Evolutionary conservation across 2,888 invertebrate genomes (phyloP), one percentile per base, ranked within the genome.

Genomic region (Phengaris alcon): DNA sequence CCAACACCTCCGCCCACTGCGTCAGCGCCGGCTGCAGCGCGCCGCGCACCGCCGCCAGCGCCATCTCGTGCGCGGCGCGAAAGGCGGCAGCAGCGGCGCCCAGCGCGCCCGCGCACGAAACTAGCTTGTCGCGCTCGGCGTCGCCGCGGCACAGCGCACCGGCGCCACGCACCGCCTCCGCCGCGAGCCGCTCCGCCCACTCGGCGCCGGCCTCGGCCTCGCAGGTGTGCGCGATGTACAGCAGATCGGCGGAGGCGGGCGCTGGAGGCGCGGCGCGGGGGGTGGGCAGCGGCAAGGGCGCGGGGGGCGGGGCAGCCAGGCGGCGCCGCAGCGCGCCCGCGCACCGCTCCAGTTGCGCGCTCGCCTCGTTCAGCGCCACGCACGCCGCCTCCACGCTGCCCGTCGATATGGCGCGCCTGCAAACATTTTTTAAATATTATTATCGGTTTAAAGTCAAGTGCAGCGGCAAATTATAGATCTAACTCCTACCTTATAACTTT

Each of bases 341-440:
- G 82, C 97, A 96, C 59, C 96, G 96, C 93, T 99, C 99, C 77
- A 99, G 93, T 78, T 97, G 95, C 0, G 97, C 95, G 81, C 97
- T 96, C 6, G 97, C 97, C 88, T 98, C 98, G 93, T 99, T 99
- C 51, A 99, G 96, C 81, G 98, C 97, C 3, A 98, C 99, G 93
- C 99, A 99, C 70, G 98, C 96, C 74, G 98, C 99, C 90, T 99
- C 99, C 77, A 99, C 95, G 85, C 97, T 98, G 84, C 97, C 97
- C 80, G 97, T 97, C 7, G 97, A 96, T 80, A 98, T 94, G n/a
- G 98, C 96, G 79, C 99, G 96, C 80, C 98, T 97, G 81, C 8
- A 73, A 74, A 35, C 0, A 52, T 22, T 59, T 59, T 10, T 10
- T 2, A 59, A 59, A 52, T 52, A 10, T 52, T 52, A 52, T 10